phyloP scores from a whole-genome alignment of 2,888 invertebrate genomes.

The Leucophenga montana region DNA sequence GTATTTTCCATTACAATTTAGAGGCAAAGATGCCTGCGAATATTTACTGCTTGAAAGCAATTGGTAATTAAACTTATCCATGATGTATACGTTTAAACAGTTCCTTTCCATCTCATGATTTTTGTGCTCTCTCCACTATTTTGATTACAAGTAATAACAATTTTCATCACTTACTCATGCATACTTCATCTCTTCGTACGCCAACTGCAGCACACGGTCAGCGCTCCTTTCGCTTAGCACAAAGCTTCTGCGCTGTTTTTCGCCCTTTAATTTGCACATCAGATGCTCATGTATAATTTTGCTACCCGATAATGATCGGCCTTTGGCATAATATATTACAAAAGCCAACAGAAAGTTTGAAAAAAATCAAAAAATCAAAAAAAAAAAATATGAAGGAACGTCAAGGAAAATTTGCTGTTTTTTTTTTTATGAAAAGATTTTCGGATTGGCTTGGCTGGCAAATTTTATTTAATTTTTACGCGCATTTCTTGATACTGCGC shows the following conservation, averaged over 20 bases:
- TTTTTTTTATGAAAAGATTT: not conserved
- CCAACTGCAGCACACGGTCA: not conserved
- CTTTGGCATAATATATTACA: slow-evolving; percentile 68
- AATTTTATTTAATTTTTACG: not conserved
- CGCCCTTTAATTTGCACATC: slow-evolving; percentile 64
- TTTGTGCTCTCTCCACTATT: too few species aligned
- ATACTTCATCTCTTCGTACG: too few species aligned
- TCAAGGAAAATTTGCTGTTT: not conserved
- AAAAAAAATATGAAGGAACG: too few species aligned
- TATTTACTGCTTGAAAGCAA: too few species aligned
- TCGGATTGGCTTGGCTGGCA: slow-evolving; percentile 2
- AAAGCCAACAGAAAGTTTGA: slow-evolving; percentile 48
- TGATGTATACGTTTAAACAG: too few species aligned
- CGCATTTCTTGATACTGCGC: not conserved
- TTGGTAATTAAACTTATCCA: too few species aligned
- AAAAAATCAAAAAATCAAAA: not conserved
- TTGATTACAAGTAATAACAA: too few species aligned
- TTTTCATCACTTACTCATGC: not conserved
- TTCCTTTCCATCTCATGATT: too few species aligned
- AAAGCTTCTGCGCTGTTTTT: not conserved
- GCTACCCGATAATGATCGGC: slow-evolving; percentile 70
- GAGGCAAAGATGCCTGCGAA: too few species aligned
- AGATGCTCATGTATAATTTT: slow-evolving; percentile 67
- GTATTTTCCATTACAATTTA: too few species aligned
- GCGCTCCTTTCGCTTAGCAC: not conserved